Evolutionary conservation across 1,140 invertebrate species (phyloP).

Genomic region (Bactericera cockerelli): DNA sequence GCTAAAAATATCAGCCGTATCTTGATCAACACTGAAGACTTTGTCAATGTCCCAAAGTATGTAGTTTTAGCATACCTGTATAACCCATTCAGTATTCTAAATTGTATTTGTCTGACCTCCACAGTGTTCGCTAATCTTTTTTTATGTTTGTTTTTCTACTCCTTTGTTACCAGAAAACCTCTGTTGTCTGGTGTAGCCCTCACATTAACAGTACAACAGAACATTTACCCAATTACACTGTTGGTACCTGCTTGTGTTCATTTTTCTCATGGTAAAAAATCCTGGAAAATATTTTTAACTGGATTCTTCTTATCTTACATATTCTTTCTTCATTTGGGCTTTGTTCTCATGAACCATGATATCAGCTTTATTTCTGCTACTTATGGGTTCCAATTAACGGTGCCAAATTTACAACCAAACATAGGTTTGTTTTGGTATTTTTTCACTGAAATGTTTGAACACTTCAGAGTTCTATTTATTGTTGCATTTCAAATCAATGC

Average conservation of each 20-base stretch:
- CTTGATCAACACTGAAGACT: slow-evolving; percentile 37
- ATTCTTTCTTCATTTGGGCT: not conserved
- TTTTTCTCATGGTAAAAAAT: slow-evolving; percentile 8
- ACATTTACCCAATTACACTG: slow-evolving; percentile 71
- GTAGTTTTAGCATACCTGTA: slow-evolving; percentile 72
- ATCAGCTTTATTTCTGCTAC: not conserved
- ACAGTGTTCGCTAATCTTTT: slow-evolving; percentile 79
- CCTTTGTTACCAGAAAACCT: slow-evolving; percentile 45
- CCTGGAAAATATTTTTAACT: not conserved
- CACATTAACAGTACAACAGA: slow-evolving; percentile 61
- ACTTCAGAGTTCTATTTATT: slow-evolving; percentile 88
- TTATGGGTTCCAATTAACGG: slow-evolving; percentile 35
- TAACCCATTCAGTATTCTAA: slow-evolving; percentile 80
- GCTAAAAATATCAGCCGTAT: slow-evolving; percentile 40
- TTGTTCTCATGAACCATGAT: not conserved
- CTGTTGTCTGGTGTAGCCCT: slow-evolving; percentile 44
- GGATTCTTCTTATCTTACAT: not conserved
- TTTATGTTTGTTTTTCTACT: slow-evolving; percentile 48
- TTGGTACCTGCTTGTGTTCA: slow-evolving; percentile 49
- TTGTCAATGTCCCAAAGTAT: slow-evolving; percentile 40
- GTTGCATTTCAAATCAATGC: slow-evolving; percentile 95
- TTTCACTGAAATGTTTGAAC: slow-evolving; percentile 99
- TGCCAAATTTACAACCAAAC: slow-evolving; percentile 90
- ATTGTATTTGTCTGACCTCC: slow-evolving; percentile 81
- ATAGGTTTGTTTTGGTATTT: slow-evolving; percentile 99